phyloP scores from a whole-genome alignment of 2,888 invertebrate genomes.

The Melitaea athalia region DNA sequence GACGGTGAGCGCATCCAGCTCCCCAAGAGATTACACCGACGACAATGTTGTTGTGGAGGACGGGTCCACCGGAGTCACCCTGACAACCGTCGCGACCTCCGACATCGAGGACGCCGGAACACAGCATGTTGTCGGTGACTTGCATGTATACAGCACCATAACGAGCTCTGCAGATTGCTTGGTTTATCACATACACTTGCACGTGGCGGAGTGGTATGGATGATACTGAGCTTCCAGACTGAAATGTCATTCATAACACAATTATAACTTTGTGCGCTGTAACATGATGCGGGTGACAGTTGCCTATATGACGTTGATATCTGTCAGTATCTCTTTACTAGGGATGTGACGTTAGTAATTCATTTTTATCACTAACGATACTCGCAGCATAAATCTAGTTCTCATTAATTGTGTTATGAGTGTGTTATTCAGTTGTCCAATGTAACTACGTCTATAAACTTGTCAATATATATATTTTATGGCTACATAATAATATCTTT shows the following conservation, averaged over 20 bases:
- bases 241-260: no score
- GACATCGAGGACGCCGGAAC: constrained; percentile 59
- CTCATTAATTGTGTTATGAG: no score
- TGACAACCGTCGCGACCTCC: constrained; percentile 66
- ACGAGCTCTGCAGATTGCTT: constrained; percentile 45
- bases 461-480: no score
- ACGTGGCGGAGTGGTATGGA: constrained; percentile 49
- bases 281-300: no score
- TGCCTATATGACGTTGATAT: no score
- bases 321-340: no score
- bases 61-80: constrained; percentile 63
- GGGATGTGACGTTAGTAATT: no score
- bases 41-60: constrained; percentile 52
- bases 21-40: constrained; percentile 49
- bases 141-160: constrained; percentile 40
- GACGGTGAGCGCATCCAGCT: constrained; percentile 47
- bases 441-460: no score
- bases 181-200: constrained; percentile 53
- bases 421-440: no score
- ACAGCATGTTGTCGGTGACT: constrained; percentile 59
- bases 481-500: no score
- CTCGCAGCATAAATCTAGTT: no score
- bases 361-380: not conserved
- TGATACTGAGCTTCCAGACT: constrained; percentile 1
- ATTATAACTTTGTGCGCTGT: no score